Base-by-base conservation (phyloP, 2,888 invertebrate genomes). In the Zaprionus lineosus region DNA sequence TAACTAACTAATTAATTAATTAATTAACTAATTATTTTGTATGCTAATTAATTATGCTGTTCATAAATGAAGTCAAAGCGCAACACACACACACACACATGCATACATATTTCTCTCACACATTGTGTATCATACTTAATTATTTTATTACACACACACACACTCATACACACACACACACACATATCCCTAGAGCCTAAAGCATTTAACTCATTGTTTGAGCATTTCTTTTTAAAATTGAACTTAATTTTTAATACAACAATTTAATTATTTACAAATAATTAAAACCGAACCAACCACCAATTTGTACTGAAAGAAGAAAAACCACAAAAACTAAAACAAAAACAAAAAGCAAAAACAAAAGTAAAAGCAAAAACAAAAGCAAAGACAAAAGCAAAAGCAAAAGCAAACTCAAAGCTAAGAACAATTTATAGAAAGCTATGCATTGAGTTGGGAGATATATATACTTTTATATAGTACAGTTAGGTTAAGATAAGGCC, bases 31-130 rank as follows among this genome's bases (percentile, higher is more conserved):
- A 50, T 34, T 24, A 4, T 8, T 40, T 47, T 44, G 46, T 55
- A 50, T 29, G 46, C 29, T 56, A 52, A 48, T 46, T 56, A 57
- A 48, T 41, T 68, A 71, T 84, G 85, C 85, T 87, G 87, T 86
- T 85, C 76, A 86, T 84, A 72, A 85, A 84, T 74, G 78, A 86
- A 75, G 74, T 75, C 83, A 62, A 81, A 57, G 74, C 64, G 43
- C 47, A 55, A 62, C 33, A 56, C 39, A 39, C 36, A 12, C 24
- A 24, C 6, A n/a, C 6, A 24, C 4, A 7, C 48, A 11, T 12
- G 7, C 15, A 36, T 29, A 43, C 9, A 47, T 33, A 11, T 6
- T 4, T 26, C 29, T 9, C 18, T 12, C 12, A 33, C 21, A 44
- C 16, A 9, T 16, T 33, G 19, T 68, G 55, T 65, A 48, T 36